These are phyloP conservation scores for Bostrychus sinensis DNA, from an alignment of 2,113 vertebrate genomes.

Conservation along the genomic window DNA sequence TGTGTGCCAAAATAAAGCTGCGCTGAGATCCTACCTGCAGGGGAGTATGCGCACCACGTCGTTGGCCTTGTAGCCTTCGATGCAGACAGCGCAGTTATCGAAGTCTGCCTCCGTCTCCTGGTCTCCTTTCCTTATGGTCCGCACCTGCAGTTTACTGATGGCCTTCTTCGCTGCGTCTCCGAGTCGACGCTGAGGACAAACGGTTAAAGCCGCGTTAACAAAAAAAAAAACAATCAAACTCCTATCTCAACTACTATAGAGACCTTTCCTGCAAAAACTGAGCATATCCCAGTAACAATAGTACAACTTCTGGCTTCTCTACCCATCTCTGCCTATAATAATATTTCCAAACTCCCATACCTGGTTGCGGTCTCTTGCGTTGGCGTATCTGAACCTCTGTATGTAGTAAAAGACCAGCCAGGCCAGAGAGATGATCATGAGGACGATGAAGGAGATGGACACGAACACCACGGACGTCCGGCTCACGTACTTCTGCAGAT, in stretches of 20 bases:
- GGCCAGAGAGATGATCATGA: slow-evolving; percentile 98
- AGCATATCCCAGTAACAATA: too few species aligned
- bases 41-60: slow-evolving; percentile 94
- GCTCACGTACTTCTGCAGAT: slow-evolving; percentile 98
- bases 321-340: too few species aligned
- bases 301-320: too few species aligned
- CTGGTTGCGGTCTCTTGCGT: slow-evolving; percentile 94
- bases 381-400: slow-evolving; percentile 96
- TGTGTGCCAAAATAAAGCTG: neutral
- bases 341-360: too few species aligned
- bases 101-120: slow-evolving; percentile 97
- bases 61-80: slow-evolving; percentile 95
- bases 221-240: too few species aligned
- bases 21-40: slow-evolving; percentile 81
- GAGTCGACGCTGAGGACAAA: slow-evolving; percentile 89
- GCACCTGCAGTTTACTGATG: slow-evolving; percentile 94
- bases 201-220: too few species aligned
- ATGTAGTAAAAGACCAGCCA: slow-evolving; percentile 99
- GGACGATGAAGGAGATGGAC: slow-evolving; percentile 98
- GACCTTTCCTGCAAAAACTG: too few species aligned
- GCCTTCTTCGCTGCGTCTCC: slow-evolving; percentile 98
- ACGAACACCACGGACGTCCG: slow-evolving; percentile 97
- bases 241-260: too few species aligned
- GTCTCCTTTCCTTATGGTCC: slow-evolving; percentile 95
- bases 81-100: slow-evolving; percentile 98